phyloP scores from a whole-genome alignment of 1,140 invertebrate genomes.

The Calosoma granatense region DNA sequence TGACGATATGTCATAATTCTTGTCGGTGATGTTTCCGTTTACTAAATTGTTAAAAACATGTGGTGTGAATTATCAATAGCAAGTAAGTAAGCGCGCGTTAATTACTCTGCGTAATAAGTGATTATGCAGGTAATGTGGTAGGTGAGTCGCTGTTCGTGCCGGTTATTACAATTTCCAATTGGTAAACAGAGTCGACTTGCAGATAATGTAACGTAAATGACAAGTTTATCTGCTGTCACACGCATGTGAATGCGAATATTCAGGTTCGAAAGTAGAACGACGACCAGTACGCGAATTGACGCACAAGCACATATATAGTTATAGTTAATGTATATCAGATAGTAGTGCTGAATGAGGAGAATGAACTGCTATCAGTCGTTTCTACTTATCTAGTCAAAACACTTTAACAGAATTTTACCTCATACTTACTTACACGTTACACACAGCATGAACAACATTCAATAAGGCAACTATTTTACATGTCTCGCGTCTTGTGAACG shows the following conservation, averaged over 20 bases:
- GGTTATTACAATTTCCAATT: neutral
- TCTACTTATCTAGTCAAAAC: neutral
- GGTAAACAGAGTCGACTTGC: too few relatives aligned
- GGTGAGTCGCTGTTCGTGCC: neutral
- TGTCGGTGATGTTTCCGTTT: neutral
- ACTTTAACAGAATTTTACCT: neutral
- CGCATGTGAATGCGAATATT: neutral
- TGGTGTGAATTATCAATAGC: too few relatives aligned
- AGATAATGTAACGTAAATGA: neutral
- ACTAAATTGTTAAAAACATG: too few relatives aligned
- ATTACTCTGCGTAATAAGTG: too few relatives aligned
- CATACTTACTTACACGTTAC: neutral
- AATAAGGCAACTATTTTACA: too few relatives aligned
- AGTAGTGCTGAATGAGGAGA: neutral
- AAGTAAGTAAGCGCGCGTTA: too few relatives aligned
- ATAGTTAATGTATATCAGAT: neutral
- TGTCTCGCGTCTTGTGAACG: too few relatives aligned
- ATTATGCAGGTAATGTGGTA: too few relatives aligned
- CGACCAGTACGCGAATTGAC: too few relatives aligned
- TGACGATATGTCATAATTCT: slow-evolving; percentile 3
- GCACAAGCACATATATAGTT: neutral
- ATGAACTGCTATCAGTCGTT: neutral
- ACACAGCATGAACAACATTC: too few relatives aligned
- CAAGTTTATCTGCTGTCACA: neutral
- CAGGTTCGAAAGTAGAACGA: neutral